These are phyloP conservation scores for Mellivora capensis DNA, from an alignment of 2,113 vertebrate genomes.

Conservation along the genomic window DNA sequence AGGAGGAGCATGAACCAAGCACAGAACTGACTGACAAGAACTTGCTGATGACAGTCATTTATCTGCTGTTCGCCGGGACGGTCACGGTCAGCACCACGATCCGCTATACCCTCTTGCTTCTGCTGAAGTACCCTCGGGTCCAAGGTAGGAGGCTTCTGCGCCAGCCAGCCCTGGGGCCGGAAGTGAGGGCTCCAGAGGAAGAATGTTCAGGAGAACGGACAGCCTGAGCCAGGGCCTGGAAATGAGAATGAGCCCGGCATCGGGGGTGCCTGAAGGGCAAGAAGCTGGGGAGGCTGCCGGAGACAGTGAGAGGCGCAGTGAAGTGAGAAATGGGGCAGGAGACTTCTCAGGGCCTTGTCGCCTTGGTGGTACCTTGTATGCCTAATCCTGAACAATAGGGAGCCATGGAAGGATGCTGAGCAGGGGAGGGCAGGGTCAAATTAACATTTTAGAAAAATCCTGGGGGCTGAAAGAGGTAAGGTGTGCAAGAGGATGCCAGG, in stretches of 20 bases:
- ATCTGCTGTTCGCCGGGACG: constrained; percentile 71
- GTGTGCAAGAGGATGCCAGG: not conserved
- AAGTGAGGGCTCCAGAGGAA: not conserved
- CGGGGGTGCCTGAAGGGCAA: rapidly evolving
- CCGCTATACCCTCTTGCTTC: constrained; percentile 65
- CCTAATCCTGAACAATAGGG: not conserved
- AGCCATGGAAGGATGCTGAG: not conserved
- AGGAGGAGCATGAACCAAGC: constrained; percentile 62
- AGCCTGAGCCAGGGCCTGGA: not conserved
- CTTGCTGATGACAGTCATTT: constrained; percentile 56
- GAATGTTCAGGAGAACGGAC: too few species aligned
- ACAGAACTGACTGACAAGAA: constrained; percentile 73
- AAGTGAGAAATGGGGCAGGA: not conserved
- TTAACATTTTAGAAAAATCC: not conserved
- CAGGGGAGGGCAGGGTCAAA: not conserved
- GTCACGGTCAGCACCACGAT: constrained; percentile 60
- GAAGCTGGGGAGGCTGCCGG: not conserved
- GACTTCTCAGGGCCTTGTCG: not conserved
- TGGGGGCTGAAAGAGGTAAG: not conserved
- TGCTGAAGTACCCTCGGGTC: constrained; percentile 73
- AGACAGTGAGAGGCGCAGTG: rapidly evolving
- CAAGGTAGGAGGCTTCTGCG: constrained; percentile 54
- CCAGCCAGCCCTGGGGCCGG: not conserved
- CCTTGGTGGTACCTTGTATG: rapidly evolving
- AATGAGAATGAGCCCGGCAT: not conserved